Percentiles rank a stretch among this genome's conserved stretches.
Conservation (phyloP, 2,888 invertebrate species). For the Sicus ferrugineus region DNA sequence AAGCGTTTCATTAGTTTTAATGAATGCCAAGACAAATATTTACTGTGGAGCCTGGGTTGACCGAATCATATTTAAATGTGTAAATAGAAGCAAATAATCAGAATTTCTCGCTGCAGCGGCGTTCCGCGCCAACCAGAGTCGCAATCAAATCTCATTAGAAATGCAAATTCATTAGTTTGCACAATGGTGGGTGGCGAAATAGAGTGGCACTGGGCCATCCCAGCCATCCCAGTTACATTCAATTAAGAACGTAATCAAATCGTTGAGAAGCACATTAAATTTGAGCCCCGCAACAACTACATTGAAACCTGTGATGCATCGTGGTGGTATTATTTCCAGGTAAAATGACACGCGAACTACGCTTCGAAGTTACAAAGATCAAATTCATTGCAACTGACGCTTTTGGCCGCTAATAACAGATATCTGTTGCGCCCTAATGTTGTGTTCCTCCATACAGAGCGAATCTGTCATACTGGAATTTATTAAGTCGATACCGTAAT, state of each 20-base stretch:
- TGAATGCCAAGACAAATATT: conserved; percentile 4
- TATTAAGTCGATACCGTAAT: too few species aligned
- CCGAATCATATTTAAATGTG: too few species aligned
- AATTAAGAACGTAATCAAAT: not conserved
- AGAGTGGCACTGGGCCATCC: not conserved
- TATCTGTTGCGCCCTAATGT: too few species aligned
- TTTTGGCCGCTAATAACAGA: too few species aligned
- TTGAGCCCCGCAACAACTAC: not conserved
- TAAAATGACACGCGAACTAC: not conserved
- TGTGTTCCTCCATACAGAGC: too few species aligned
- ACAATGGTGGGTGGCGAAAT: not conserved
- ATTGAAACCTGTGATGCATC: not conserved
- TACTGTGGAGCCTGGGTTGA: not conserved
- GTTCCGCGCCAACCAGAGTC: not conserved
- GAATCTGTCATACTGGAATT: too few species aligned
- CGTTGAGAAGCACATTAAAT: conserved; percentile 22
- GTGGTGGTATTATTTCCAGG: not conserved
- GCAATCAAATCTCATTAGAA: conserved; percentile 18
- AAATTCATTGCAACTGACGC: not conserved
- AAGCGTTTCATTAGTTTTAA: not conserved
- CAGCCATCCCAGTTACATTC: too few species aligned
- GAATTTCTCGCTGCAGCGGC: conserved; percentile 1
- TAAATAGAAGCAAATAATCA: not conserved
- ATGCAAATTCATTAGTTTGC: conserved; percentile 18
- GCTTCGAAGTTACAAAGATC: not conserved